Evolutionary conservation across 2,797 vertebrate species (phyloP).

Genomic region (Lacerta bilineata): DNA sequence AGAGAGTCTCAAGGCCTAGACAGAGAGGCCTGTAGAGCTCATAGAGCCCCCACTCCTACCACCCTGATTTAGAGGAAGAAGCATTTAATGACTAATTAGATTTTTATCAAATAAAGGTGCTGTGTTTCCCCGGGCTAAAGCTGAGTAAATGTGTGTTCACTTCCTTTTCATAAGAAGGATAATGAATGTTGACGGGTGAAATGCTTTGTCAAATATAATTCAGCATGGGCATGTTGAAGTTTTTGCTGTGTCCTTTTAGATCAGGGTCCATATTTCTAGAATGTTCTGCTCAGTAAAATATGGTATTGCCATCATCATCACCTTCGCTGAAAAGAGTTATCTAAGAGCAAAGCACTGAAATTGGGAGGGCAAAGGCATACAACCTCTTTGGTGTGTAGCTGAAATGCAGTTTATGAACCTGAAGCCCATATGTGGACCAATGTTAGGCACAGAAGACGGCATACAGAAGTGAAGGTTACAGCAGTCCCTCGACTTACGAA

Average conservation of each 20-base stretch:
- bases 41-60: too few species aligned
- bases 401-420: neutral
- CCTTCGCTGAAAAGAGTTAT: neutral
- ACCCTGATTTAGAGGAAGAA: neutral
- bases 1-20: too few species aligned
- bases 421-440: too few species aligned
- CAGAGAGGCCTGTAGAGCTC: too few species aligned
- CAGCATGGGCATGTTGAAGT: neutral
- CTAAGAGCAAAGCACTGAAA: neutral
- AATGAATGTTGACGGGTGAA: neutral
- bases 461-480: too few species aligned
- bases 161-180: neutral
- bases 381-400: too few species aligned
- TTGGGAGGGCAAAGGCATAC: too few species aligned
- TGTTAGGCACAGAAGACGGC: too few species aligned
- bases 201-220: conserved; percentile 11
- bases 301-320: neutral
- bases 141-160: neutral
- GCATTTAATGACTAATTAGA: conserved; percentile 33
- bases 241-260: conserved; percentile 2
- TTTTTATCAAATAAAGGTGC: conserved; percentile 27
- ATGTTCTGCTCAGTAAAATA: neutral
- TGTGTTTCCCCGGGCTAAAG: conserved; percentile 6
- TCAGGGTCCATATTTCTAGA: conserved; percentile 19
- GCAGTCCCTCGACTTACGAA: too few species aligned